Percentiles rank a stretch among this genome's conserved stretches.
Conservation (phyloP, 2,888 invertebrate genomes). For the Polyommatus iphigenia region DNA sequence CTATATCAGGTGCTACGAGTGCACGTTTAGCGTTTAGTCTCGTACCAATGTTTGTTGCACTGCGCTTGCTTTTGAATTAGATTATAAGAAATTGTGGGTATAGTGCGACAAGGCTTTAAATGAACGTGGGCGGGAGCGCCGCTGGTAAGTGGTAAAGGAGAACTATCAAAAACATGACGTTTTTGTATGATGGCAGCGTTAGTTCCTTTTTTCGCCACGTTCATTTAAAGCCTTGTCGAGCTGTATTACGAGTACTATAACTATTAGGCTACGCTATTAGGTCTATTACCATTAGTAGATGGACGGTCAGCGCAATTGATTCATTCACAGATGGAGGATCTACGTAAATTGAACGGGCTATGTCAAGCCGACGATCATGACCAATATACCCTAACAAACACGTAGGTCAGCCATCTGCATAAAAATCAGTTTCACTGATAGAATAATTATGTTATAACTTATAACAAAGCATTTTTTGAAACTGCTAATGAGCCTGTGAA, state of each 20-base stretch:
- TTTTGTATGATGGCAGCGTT: too few species aligned
- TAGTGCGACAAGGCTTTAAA: too few species aligned
- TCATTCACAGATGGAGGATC: not conserved
- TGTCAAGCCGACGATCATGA: not conserved
- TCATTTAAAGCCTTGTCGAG: too few species aligned
- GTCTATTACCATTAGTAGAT: not conserved
- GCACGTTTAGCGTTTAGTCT: slow-evolving; percentile 28
- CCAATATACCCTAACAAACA: not conserved
- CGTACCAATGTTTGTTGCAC: not conserved
- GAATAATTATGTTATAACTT: too few species aligned
- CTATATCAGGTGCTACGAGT: slow-evolving; percentile 45
- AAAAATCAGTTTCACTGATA: not conserved
- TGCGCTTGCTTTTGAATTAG: not conserved
- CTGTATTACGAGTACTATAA: too few species aligned
- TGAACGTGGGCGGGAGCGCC: too few species aligned
- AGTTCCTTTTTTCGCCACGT: too few species aligned
- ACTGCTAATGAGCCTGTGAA: too few species aligned
- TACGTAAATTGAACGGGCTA: not conserved
- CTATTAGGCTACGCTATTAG: too few species aligned
- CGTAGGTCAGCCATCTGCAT: not conserved
- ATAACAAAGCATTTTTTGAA: too few species aligned
- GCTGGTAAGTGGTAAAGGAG: too few species aligned
- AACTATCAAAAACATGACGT: too few species aligned
- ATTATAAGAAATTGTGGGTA: not conserved
- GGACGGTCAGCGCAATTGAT: not conserved